Percentiles rank a stretch among this genome's conserved stretches.
Evolutionary conservation across 2,113 vertebrate genomes (phyloP).

Genomic region (Reinhardtius hippoglossoides): DNA sequence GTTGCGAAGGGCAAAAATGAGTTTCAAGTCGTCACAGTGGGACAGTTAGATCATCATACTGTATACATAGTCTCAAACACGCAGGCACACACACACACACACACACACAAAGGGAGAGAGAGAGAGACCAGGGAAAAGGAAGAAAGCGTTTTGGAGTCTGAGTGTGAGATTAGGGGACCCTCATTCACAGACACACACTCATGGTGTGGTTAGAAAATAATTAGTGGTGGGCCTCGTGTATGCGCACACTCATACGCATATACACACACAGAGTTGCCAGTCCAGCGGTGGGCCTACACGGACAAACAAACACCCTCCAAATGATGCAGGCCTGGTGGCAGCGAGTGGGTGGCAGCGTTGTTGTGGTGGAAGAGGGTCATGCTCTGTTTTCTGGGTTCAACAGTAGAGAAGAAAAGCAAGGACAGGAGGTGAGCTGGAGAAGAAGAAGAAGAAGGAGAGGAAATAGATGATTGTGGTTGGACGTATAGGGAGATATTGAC

Average conservation of each 20-base stretch:
- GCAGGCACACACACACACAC: conserved; percentile 15
- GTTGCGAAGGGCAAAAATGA: conserved; percentile 76
- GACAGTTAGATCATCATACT: conserved; percentile 61
- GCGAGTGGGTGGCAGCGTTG: conserved; percentile 62
- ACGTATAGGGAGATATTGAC: conserved; percentile 83
- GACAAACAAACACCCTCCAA: conserved; percentile 71
- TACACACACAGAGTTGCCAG: conserved; percentile 66
- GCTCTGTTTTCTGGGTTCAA: conserved; percentile 75
- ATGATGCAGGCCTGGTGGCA: conserved; percentile 62
- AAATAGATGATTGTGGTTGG: conserved; percentile 83
- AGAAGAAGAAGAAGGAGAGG: conserved; percentile 67
- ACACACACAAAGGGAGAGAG: conserved; percentile 31
- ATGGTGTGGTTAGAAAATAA: conserved; percentile 78
- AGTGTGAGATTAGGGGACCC: conserved; percentile 78
- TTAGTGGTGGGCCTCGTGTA: conserved; percentile 71
- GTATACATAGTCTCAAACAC: conserved; percentile 23
- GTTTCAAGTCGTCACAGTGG: conserved; percentile 74
- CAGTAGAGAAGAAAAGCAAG: conserved; percentile 62
- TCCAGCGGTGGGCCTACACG: conserved; percentile 65
- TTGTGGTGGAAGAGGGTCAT: conserved; percentile 71
- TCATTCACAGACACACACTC: conserved; percentile 80
- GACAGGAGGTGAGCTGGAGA: conserved; percentile 57
- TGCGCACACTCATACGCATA: conserved; percentile 60
- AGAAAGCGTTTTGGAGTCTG: conserved; percentile 64
- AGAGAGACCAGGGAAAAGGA: conserved; percentile 35